Percentiles rank a stretch among this genome's conserved stretches.
Conservation (phyloP, 2,113 vertebrate genomes). For the Hipposideros armiger region DNA sequence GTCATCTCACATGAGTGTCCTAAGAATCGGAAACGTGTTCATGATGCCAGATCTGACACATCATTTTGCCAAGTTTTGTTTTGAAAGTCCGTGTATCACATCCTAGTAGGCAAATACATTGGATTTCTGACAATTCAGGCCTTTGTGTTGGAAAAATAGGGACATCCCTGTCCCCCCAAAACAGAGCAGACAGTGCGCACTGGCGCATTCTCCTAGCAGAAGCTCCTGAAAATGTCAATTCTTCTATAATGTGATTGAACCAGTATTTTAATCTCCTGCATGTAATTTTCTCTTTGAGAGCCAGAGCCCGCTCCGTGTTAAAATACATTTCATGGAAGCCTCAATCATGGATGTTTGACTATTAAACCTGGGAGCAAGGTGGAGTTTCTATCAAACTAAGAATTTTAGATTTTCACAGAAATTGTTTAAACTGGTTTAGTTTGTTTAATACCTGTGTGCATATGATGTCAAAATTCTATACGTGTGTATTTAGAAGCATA, state of each 20-base stretch:
- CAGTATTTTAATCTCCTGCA: neutral
- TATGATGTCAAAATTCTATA: neutral
- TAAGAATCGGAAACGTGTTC: neutral
- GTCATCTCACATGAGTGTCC: neutral
- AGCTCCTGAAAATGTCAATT: neutral
- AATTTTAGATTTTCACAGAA: neutral
- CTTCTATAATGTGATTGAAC: neutral
- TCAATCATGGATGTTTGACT: neutral
- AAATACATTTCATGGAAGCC: neutral
- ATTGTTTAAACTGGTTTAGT: neutral
- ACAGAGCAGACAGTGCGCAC: neutral
- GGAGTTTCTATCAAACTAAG: neutral
- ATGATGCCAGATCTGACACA: neutral
- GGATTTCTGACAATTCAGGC: slow-evolving; percentile 4
- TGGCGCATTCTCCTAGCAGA: neutral
- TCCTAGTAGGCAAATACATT: neutral
- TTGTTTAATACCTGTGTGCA: neutral
- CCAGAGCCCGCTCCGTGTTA: neutral
- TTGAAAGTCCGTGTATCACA: neutral
- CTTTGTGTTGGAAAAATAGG: neutral
- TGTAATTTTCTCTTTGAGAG: neutral
- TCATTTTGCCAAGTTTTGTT: neutral
- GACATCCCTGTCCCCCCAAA: neutral
- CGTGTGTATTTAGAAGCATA: neutral
- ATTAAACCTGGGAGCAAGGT: neutral